These are phyloP conservation scores for Redunca redunca DNA, from an alignment of 2,113 vertebrate genomes.

Conservation along the genomic window DNA sequence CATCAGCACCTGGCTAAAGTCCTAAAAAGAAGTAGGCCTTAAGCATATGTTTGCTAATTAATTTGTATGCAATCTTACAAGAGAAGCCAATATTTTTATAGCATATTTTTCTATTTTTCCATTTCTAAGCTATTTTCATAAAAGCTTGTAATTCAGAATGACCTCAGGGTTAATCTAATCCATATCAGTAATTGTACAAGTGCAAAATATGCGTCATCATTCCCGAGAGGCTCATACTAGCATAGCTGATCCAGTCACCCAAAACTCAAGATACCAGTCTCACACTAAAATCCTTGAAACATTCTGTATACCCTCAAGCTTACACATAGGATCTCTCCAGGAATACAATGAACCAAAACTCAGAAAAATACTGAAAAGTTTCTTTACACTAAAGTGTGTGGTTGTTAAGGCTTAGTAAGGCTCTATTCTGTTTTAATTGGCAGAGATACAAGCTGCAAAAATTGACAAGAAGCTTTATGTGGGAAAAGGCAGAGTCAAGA, in stretches of 20 bases:
- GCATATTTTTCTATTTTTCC: not conserved
- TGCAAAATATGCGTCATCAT: not conserved
- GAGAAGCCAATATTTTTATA: not conserved
- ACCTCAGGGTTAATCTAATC: not conserved
- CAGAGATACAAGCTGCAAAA: not conserved
- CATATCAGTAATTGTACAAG: not conserved
- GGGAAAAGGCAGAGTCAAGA: not conserved
- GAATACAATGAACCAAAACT: not conserved
- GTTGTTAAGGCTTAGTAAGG: not conserved
- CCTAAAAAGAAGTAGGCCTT: not conserved
- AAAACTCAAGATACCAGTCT: not conserved
- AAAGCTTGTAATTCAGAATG: constrained; percentile 6
- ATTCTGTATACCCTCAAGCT: not conserved
- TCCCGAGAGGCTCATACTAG: not conserved
- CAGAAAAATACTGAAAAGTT: not conserved
- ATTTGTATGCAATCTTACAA: not conserved
- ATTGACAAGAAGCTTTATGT: not conserved
- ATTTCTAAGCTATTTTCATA: not conserved
- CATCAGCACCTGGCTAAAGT: not conserved
- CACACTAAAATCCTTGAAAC: not conserved
- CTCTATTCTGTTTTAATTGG: not conserved
- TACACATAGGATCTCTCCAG: fast-evolving
- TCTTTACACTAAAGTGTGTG: not conserved
- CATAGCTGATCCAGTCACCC: not conserved
- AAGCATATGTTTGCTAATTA: not conserved